Evolutionary conservation across 2,797 vertebrate genomes (phyloP).

Genomic region (Leuciscus waleckii): DNA sequence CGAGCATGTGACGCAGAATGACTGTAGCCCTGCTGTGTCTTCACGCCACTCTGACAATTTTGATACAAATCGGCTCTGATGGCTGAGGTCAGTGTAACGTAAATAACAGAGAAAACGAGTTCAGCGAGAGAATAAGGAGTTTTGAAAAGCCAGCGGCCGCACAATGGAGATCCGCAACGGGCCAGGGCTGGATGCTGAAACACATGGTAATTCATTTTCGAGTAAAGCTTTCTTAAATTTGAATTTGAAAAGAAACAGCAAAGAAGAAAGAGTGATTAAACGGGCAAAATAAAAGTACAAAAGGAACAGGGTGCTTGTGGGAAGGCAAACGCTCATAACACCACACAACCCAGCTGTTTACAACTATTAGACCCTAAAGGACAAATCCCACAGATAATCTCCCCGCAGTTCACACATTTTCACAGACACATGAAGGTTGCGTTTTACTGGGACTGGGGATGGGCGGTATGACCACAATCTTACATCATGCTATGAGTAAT

Average conservation of each 20-base stretch:
- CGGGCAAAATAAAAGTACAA: conserved; percentile 38
- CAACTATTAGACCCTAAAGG: conserved; percentile 42
- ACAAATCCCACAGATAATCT: conserved; percentile 18
- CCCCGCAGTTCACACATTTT: conserved; percentile 23
- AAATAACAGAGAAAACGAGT: conserved; percentile 78
- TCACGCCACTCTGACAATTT: conserved; percentile 82
- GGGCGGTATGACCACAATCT: conserved; percentile 1
- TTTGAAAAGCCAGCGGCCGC: conserved; percentile 50
- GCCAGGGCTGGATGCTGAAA: conserved; percentile 43
- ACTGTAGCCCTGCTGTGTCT: conserved; percentile 77
- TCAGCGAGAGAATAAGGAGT: conserved; percentile 61
- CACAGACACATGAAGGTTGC: neutral
- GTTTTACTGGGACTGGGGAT: conserved; percentile 14
- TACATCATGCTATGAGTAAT: conserved; percentile 24
- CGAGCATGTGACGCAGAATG: conserved; percentile 54
- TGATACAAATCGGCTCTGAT: conserved; percentile 84
- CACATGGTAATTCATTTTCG: conserved; percentile 60
- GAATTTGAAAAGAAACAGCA: conserved; percentile 63
- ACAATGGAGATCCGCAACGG: conserved; percentile 54
- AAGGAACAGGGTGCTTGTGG: conserved; percentile 48
- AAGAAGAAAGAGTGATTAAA: conserved; percentile 54
- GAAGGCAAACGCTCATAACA: conserved; percentile 46
- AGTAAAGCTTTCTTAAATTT: conserved; percentile 61
- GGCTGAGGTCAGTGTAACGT: conserved; percentile 82
- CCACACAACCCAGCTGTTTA: conserved; percentile 49